Evolutionary conservation across 2,888 invertebrate species (phyloP), one percentile per base, ranked within the genome.

Genomic region (Dryobota labecula): DNA sequence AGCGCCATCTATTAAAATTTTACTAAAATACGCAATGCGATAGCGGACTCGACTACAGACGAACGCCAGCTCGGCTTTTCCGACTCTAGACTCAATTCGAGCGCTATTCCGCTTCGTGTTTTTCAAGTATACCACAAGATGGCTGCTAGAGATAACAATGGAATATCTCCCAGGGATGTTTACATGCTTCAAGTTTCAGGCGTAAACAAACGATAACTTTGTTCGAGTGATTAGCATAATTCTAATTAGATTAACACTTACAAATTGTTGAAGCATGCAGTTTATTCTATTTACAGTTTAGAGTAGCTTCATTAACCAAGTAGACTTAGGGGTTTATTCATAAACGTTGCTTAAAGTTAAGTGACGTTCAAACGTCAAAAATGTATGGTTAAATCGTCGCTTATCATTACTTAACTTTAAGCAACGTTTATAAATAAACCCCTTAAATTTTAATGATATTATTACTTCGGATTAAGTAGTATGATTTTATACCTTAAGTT

Each of bases 1-100:
- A 81, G 69, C 82, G 84, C 83, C 83, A 81, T 84, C 83, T 83
- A 53, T 1, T 5, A 6, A 0, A n/a, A n/a, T 8, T 20, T 11
- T 36, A 24, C 30, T 56, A 47, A 63, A 78, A 66, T 33, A 36
- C 2, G 57, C 15, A 53, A 51, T n/a, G 11, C 41, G 20, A 43
- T 18, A 43, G 54, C 33, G 15, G 9, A 38, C 58, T 65, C 43
- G 60, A 64, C 1, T 60, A 60, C 56, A 38, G 20, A 38, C 43
- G 30, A 43, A 56, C 9, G 27, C 2, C 8, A 36, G n/a, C 13
- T 7, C 49, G 7, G 47, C n/a, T 69, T 68, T 73, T 43, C 47
- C 41, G 49, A 30, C 24, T 24, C 38, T 54, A 54, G 24, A 51
- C 54, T 30, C 49, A 13, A n/a, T 38, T 36, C 20, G 11, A 47